Base-by-base conservation (phyloP, 2,888 invertebrate genomes). In the Lithosia quadra region DNA sequence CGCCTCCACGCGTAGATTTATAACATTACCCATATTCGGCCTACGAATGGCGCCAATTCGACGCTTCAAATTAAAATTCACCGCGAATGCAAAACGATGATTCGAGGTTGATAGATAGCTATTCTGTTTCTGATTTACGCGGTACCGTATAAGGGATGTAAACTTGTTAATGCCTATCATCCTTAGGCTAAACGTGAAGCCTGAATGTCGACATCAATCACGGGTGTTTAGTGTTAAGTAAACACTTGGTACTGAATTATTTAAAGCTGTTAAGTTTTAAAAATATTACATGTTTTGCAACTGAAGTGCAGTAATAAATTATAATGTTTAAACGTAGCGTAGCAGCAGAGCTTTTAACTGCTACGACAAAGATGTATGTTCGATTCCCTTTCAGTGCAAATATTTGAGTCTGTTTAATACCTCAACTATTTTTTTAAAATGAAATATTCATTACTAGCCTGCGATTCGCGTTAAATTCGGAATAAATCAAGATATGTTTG, bases 21-120 rank as follows among this genome's bases (percentile, higher is more conserved):
- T 93, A 93, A 93, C 94, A 92, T 93, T 92, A 93, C 90, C 94
- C 93, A 92, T 93, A 94, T 94, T 93, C 92, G 92, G 90, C 84
- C 91, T 88, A 90, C 89, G 92, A 91, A 87, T 87, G 94, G 94
- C 95, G 94, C 94, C 94, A 92, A 93, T 91, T 92, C 92, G 91
- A 93, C 92, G 92, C 83, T 89, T 93, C 91, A 92, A 94, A 93
- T 94, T 93, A 94, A 94, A 92, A 92, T 87, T 86, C 84, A 81
- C 89, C 84, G 86, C 88, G 85, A 90, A 88, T 90, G 92, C 93
- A 90, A 94, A 93, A 93, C 91, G 89, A 90, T 89, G 87, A 88
- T 87, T 82, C 83, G 81, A 68, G 77, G 78, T 89, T 93, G 93
- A 94, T 93, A 85, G 93, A 94, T 93, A 86, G 90, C 88, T 84